These are phyloP conservation scores for Pheucticus melanocephalus DNA, from an alignment of 2,113 vertebrate genomes.

Conservation along the genomic window DNA sequence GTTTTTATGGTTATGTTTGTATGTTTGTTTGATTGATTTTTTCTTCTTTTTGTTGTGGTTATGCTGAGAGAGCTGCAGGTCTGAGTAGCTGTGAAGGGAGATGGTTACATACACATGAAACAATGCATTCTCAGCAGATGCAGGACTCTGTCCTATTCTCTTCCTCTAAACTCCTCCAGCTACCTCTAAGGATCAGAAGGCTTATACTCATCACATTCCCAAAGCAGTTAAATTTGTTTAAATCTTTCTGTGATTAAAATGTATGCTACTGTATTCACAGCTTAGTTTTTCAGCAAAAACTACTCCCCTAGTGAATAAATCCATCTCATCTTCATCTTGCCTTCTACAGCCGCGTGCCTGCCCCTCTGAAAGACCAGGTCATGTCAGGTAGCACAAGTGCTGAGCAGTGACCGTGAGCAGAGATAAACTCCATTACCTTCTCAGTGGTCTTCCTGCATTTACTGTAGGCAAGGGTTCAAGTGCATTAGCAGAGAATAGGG, in stretches of 20 bases:
- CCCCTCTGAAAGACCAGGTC: background rate
- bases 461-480: background rate
- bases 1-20: background rate
- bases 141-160: background rate
- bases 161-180: background rate
- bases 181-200: background rate
- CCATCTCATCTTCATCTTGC: background rate
- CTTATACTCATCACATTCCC: accelerated
- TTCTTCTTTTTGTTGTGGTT: background rate
- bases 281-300: background rate
- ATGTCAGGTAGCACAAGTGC: background rate
- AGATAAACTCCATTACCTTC: conserved; percentile 17
- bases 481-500: background rate
- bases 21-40: background rate
- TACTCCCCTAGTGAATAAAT: background rate
- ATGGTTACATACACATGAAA: background rate
- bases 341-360: background rate
- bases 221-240: background rate
- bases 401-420: background rate
- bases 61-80: background rate
- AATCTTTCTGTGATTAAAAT: background rate
- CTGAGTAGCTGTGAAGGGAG: background rate
- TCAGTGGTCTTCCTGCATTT: background rate
- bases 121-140: background rate
- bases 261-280: background rate